Evolutionary conservation across 35 echinoderm and acorn worm species (phyloP).

Genomic region (Lytechinus variegatus): DNA sequence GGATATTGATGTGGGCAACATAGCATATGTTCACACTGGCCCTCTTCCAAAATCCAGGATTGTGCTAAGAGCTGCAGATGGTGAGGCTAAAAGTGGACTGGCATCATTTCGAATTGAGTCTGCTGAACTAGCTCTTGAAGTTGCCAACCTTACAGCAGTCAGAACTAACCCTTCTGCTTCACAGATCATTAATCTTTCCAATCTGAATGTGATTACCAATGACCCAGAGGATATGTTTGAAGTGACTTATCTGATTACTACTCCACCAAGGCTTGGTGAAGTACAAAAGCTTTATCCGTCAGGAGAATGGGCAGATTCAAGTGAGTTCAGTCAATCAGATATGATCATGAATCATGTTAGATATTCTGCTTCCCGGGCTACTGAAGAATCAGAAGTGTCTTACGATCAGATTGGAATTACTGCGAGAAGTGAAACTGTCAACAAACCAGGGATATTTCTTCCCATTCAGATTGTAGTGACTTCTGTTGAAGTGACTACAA

Average conservation of each 20-base stretch:
- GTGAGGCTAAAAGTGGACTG: constrained; percentile 62
- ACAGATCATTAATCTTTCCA: constrained; percentile 52
- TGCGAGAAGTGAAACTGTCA: constrained; percentile 64
- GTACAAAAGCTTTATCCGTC: constrained; percentile 61
- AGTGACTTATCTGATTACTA: constrained; percentile 61
- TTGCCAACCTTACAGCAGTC: constrained; percentile 61
- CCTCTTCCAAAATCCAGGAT: constrained; percentile 75
- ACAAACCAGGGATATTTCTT: constrained; percentile 64
- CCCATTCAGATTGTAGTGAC: constrained; percentile 79
- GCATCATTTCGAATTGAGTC: constrained; percentile 88
- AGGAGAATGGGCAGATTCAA: constrained; percentile 58
- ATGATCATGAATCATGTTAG: constrained; percentile 65
- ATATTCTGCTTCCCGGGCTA: constrained; percentile 60
- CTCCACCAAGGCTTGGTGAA: constrained; percentile 70
- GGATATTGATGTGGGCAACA: constrained; percentile 66
- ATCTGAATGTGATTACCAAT: constrained; percentile 76
- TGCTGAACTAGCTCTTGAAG: constrained; percentile 60
- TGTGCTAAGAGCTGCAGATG: constrained; percentile 80
- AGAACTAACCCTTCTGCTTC: constrained; percentile 71
- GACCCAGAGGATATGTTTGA: constrained; percentile 68
- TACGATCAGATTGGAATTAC: constrained; percentile 69
- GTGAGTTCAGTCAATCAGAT: constrained; percentile 68
- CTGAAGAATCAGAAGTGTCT: constrained; percentile 27
- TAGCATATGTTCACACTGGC: constrained; percentile 90
- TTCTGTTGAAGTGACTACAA: constrained; percentile 63